A percentile compares a stretch with the other conserved stretches of the same genome.
These are phyloP conservation scores for Chondrosia reniformis DNA, from an alignment of 37 sponge, comb jelly and placozoan species.

Conservation along the genomic window DNA sequence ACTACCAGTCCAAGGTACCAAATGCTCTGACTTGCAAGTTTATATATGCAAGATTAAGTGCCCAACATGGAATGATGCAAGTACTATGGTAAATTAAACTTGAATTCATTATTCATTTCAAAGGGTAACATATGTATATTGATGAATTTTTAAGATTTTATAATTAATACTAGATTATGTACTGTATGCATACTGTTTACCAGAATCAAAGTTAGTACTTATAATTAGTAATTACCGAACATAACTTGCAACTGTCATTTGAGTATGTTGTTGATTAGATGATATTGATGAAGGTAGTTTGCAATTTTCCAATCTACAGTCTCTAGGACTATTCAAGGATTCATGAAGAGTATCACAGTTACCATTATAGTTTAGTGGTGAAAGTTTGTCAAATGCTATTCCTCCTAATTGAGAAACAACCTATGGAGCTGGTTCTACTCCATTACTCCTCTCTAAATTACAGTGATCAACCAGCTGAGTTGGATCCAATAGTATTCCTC, in stretches of 20 bases:
- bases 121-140: too few relatives aligned
- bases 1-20: too few relatives aligned
- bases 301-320: neutral
- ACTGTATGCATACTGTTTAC: too few relatives aligned
- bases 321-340: neutral
- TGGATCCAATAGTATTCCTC: slow-evolving; percentile 15
- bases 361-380: neutral
- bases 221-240: slow-evolving; percentile 15
- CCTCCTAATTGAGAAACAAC: neutral
- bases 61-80: too few relatives aligned
- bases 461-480: slow-evolving; percentile 1
- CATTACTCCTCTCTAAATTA: neutral
- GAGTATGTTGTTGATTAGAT: neutral
- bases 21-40: too few relatives aligned
- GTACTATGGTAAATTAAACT: too few relatives aligned
- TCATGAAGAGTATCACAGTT: neutral
- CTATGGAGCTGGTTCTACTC: slow-evolving; percentile 11
- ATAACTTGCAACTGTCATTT: slow-evolving; percentile 20
- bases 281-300: too few relatives aligned
- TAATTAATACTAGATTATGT: too few relatives aligned
- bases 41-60: too few relatives aligned
- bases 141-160: too few relatives aligned
- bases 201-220: too few relatives aligned
- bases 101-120: too few relatives aligned
- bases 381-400: slow-evolving; percentile 2